These are phyloP conservation scores for Noctua comes DNA, from an alignment of 2,888 invertebrate species.

Conservation along the genomic window DNA sequence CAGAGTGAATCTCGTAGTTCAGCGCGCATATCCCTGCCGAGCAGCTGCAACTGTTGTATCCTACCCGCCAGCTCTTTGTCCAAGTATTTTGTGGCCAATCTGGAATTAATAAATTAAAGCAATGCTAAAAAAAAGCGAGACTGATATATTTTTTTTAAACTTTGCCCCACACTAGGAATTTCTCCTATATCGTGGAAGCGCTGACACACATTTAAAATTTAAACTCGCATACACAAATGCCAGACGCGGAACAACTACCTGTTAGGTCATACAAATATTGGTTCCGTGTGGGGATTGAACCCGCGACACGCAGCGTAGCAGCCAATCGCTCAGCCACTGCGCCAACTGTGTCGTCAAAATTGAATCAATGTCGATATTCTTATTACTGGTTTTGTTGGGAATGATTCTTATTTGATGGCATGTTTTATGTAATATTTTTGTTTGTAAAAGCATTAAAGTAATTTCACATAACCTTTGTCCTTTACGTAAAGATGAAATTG, in stretches of 20 bases:
- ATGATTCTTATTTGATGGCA: not conserved
- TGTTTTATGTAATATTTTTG: not conserved
- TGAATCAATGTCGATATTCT: not conserved
- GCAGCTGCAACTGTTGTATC: slow-evolving; percentile 96
- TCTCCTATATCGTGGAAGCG: too few relatives aligned
- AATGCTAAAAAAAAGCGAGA: not conserved
- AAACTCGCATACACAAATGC: too few relatives aligned
- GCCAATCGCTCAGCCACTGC: too few relatives aligned
- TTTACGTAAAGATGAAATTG: not conserved
- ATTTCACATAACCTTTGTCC: not conserved
- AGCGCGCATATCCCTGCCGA: slow-evolving; percentile 94
- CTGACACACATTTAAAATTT: too few relatives aligned
- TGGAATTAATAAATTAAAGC: slow-evolving; percentile 64
- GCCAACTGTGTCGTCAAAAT: not conserved
- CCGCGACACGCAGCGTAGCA: too few relatives aligned
- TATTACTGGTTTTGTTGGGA: not conserved
- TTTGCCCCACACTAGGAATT: too few relatives aligned
- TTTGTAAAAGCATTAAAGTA: not conserved
- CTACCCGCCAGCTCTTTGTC: slow-evolving; percentile 95
- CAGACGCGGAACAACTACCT: too few relatives aligned
- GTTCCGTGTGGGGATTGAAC: too few relatives aligned
- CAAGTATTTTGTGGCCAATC: slow-evolving; percentile 95
- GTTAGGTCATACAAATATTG: too few relatives aligned
- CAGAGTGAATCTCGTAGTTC: slow-evolving; percentile 94
- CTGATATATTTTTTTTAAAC: not conserved